A percentile compares a stretch with the other conserved stretches of the same genome.
Evolutionary conservation across 2,888 invertebrate genomes (phyloP).

Genomic region (Caprella mutica): DNA sequence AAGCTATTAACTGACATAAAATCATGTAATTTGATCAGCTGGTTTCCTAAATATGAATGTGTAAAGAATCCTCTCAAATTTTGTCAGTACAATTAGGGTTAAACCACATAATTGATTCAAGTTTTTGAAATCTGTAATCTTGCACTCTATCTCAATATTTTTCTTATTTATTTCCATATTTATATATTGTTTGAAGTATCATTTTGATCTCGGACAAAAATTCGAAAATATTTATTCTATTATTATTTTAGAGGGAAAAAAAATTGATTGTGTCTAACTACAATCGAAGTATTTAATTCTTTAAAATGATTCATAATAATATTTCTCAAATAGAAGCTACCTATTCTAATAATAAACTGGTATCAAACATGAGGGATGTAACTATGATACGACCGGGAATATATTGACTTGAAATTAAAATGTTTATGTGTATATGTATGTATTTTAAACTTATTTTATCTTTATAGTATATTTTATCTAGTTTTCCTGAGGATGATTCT

Average conservation of each 20-base stretch:
- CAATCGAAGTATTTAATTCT: slow-evolving; percentile 1
- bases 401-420: neutral
- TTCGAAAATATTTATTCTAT: slow-evolving; percentile 8
- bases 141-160: slow-evolving; percentile 1
- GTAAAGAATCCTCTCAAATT: too few relatives aligned
- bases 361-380: too few relatives aligned
- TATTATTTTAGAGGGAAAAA: slow-evolving; percentile 10
- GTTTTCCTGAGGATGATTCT: too few relatives aligned
- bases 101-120: too few relatives aligned
- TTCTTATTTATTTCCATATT: slow-evolving; percentile 10
- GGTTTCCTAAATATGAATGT: too few relatives aligned
- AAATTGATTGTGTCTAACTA: slow-evolving; percentile 9
- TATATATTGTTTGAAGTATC: slow-evolving; percentile 11
- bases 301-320: neutral
- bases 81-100: too few relatives aligned
- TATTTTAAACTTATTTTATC: too few relatives aligned
- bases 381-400: too few relatives aligned
- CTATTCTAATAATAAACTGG: neutral
- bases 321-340: neutral
- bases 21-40: too few relatives aligned
- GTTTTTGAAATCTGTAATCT: neutral
- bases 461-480: too few relatives aligned
- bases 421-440: slow-evolving; percentile 7
- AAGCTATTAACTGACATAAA: too few relatives aligned
- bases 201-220: neutral